phyloP scores from a whole-genome alignment of 2,888 invertebrate species.

The Eugnorisma glareosa region DNA sequence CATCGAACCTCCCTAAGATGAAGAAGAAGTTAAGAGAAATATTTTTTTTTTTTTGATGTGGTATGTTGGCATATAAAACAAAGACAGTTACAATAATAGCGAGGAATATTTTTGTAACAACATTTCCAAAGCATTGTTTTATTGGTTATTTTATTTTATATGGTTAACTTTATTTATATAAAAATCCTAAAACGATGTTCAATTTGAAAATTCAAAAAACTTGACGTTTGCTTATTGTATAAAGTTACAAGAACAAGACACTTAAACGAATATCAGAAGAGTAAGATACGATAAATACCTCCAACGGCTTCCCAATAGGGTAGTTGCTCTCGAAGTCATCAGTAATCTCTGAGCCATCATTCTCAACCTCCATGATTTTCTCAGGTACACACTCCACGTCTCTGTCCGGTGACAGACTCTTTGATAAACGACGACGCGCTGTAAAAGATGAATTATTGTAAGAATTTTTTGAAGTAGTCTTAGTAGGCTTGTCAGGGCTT shows the following conservation, averaged over 20 bases:
- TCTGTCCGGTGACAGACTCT: constrained; percentile 85
- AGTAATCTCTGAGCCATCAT: constrained; percentile 53
- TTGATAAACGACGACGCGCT: constrained; percentile 87
- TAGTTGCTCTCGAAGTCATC: constrained; percentile 89
- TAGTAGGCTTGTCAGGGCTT: not conserved
- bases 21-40: not conserved
- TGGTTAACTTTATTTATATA: too few relatives aligned
- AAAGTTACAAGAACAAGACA: too few relatives aligned
- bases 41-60: not conserved
- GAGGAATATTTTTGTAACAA: not conserved
- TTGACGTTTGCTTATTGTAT: too few relatives aligned
- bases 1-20: too few relatives aligned
- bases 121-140: too few relatives aligned
- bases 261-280: not conserved
- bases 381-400: constrained; percentile 89
- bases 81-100: not conserved
- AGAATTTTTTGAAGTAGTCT: not conserved
- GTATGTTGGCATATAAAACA: not conserved
- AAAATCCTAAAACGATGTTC: not conserved
- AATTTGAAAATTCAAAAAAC: not conserved
- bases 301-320: constrained; percentile 95
- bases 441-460: constrained; percentile 13
- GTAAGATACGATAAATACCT: constrained; percentile 88
- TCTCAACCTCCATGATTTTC: constrained; percentile 45
- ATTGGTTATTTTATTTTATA: too few relatives aligned